Conservation (phyloP, 2,888 invertebrate genomes). For the Torymus tubicola region DNA sequence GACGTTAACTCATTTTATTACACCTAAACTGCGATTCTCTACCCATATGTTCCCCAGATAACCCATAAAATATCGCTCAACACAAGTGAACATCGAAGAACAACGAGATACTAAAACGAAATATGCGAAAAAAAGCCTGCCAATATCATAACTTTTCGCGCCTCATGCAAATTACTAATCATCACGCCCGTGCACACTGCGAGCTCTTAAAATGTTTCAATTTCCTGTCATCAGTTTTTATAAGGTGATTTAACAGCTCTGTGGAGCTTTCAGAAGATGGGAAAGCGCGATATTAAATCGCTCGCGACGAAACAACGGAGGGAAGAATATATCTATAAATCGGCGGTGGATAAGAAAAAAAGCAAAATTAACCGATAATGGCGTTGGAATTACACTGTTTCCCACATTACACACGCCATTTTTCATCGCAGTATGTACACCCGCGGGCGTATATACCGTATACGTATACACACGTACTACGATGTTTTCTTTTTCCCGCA, state of each 20-base stretch:
- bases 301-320: conserved; percentile 17
- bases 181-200: background rate
- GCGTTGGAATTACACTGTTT: conserved; percentile 40
- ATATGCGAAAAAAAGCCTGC: too few species aligned
- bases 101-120: too few species aligned
- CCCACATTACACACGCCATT: conserved; percentile 44
- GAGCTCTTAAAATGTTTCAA: conserved; percentile 40
- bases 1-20: too few species aligned
- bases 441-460: background rate
- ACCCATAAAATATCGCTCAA: too few species aligned
- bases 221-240: conserved; percentile 52
- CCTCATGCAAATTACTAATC: conserved; percentile 20
- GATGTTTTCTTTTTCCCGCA: background rate
- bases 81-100: too few species aligned
- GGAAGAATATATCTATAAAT: conserved; percentile 19
- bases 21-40: too few species aligned
- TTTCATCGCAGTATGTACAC: background rate
- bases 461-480: background rate
- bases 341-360: conserved; percentile 1
- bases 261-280: conserved; percentile 34
- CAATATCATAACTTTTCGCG: conserved; percentile 14
- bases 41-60: too few species aligned
- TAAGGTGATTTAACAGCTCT: conserved; percentile 37
- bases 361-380: conserved; percentile 36
- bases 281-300: conserved; percentile 25